Evolutionary conservation across 2,888 invertebrate species (phyloP).

Genomic region (Philhelius pedissequus): DNA sequence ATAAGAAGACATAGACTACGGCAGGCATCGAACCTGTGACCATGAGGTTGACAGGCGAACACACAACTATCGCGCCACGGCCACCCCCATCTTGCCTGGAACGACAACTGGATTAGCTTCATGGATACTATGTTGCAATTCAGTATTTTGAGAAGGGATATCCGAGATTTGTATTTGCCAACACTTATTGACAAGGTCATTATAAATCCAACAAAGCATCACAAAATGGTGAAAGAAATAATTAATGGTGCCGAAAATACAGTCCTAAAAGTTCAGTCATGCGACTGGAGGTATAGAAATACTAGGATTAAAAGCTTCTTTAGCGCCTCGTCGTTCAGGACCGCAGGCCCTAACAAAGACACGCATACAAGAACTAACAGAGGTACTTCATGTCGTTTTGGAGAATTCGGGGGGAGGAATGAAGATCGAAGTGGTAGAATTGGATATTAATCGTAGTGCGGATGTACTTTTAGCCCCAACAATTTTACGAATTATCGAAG

Average conservation of each 20-base stretch:
- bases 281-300: constrained; percentile 91
- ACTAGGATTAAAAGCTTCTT: constrained; percentile 92
- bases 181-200: constrained; percentile 90
- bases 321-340: constrained; percentile 91
- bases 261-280: constrained; percentile 83
- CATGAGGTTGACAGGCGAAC: no score
- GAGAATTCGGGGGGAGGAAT: constrained; percentile 87
- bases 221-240: constrained; percentile 75
- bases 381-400: constrained; percentile 85
- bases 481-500: constrained; percentile 83
- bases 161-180: constrained; percentile 91
- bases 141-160: constrained; percentile 87
- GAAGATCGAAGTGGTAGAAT: constrained; percentile 87
- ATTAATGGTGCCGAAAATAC: constrained; percentile 71
- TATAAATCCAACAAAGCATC: constrained; percentile 89
- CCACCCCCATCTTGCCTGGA: constrained; percentile 94
- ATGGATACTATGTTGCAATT: constrained; percentile 98
- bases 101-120: constrained; percentile 95
- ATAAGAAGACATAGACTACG: no score
- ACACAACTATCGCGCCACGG: no score
- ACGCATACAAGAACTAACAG: constrained; percentile 83
- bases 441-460: constrained; percentile 81
- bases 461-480: constrained; percentile 84
- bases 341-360: constrained; percentile 84
- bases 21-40: no score